Base-by-base conservation (phyloP, 1,140 invertebrate genomes). In the Thalassaphorura encarpata region DNA sequence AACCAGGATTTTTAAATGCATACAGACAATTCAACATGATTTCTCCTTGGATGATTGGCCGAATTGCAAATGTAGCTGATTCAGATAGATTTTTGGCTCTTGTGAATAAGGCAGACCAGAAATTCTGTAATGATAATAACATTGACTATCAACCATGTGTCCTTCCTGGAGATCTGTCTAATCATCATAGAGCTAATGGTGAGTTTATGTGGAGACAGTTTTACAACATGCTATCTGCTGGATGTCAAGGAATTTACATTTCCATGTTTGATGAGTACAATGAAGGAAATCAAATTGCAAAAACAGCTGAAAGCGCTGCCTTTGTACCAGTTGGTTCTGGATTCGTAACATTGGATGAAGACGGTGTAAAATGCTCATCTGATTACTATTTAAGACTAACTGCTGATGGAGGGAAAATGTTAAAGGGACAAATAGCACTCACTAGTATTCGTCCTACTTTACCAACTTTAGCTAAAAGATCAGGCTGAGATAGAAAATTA, bases 251-350 rank as follows among this genome's bases (percentile, higher is more conserved):
- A 23, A 45, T 45, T 21, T 45, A 45, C 42, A 45, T 45, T 45
- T 45, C 42, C 42, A 45, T 45, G 42, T 45, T 15, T 15, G 42
- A 45, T 18, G 42, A 45, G 21, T 45, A 45, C 42, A 45, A 45
- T 18, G 42, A 45, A 21, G 42, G 6, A 23, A 45, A 45, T 18
- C 42, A 45, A 18, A 45, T 45, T 18, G 42, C 42, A 6, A 45
- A 45, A 23, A 45, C 42, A 23, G 42, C 42, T 13, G 42, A 45
- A 21, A 18, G 18, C 21, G 42, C 6, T 11, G 11, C 15, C 11
- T 13, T n/a, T 6, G 21, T 21, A 8, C 42, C 42, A 21, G 42
- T 45, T n/a, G 42, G 42, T 8, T 15, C 42, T 11, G 15, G 15
- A 23, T 45, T 45, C 21, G 16, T 45, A 18, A 15, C 15, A 8